A percentile compares a stretch with the other conserved stretches of the same genome.
Conservation (phyloP, 2,797 vertebrate species). For the Lagodon rhomboides region DNA sequence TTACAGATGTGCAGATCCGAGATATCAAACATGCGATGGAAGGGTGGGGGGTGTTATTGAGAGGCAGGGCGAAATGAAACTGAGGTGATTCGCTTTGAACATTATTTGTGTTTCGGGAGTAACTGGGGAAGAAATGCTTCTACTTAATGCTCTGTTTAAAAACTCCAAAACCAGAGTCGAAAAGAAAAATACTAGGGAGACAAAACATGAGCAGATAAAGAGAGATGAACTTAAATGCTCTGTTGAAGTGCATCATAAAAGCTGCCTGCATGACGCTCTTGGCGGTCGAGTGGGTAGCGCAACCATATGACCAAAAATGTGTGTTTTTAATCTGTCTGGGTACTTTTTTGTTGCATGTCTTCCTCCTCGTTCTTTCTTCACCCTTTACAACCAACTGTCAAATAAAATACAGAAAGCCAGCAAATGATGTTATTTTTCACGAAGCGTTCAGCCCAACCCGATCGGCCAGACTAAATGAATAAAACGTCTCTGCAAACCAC, state of each 20-base stretch:
- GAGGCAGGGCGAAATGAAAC: conserved; percentile 34
- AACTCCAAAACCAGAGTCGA: conserved; percentile 35
- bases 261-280: background rate
- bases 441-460: background rate
- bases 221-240: conserved; percentile 15
- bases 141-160: conserved; percentile 43
- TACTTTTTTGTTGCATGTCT: background rate
- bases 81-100: conserved; percentile 38
- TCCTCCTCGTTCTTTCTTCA: background rate
- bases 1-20: conserved; percentile 62
- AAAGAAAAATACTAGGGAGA: conserved; percentile 45
- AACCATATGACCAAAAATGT: conserved; percentile 7
- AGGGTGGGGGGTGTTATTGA: conserved; percentile 39
- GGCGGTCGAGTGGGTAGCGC: background rate
- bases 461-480: no score
- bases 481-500: no score
- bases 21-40: conserved; percentile 60
- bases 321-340: background rate
- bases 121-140: conserved; percentile 32
- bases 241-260: conserved; percentile 9
- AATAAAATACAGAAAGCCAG: background rate
- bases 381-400: background rate
- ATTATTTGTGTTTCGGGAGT: conserved; percentile 59
- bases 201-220: conserved; percentile 56
- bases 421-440: background rate